phyloP scores from a whole-genome alignment of 2,888 invertebrate species.

The Eupithecia subumbrata region DNA sequence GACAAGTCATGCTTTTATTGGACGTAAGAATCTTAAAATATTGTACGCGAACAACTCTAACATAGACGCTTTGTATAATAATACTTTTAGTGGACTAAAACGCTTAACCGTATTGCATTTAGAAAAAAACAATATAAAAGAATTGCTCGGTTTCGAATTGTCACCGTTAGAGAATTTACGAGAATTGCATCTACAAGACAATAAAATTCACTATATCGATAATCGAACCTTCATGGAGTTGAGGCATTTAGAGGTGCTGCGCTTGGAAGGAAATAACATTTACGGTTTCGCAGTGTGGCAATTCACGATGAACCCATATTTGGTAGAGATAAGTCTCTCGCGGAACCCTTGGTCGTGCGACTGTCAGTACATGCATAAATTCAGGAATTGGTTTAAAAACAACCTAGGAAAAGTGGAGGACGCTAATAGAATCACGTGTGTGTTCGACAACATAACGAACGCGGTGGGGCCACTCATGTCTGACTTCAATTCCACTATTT shows the following conservation, averaged over 20 bases:
- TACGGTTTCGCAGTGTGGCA: constrained; percentile 94
- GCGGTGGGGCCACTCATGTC: constrained; percentile 87
- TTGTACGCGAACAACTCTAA: constrained; percentile 95
- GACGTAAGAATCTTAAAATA: constrained; percentile 94
- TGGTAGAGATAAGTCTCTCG: constrained; percentile 92
- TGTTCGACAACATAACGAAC: constrained; percentile 89
- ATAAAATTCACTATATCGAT: constrained; percentile 91
- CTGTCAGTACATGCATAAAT: constrained; percentile 91
- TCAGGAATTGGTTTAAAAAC: constrained; percentile 90
- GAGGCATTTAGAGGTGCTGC: constrained; percentile 92
- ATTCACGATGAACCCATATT: constrained; percentile 91
- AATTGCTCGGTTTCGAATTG: constrained; percentile 92
- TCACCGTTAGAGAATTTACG: constrained; percentile 91
- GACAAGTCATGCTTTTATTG: constrained; percentile 95
- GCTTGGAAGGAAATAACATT: constrained; percentile 93
- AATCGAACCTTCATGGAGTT: constrained; percentile 93
- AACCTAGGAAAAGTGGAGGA: constrained; percentile 93
- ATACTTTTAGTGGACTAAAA: constrained; percentile 94
- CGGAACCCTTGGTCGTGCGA: constrained; percentile 96
- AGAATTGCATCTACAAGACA: constrained; percentile 94
- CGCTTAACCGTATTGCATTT: constrained; percentile 92
- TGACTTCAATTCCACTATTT: constrained; percentile 91
- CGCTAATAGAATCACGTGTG: constrained; percentile 89
- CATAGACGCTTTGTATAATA: constrained; percentile 92
- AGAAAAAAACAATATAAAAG: constrained; percentile 92